Evolutionary conservation across 2,113 vertebrate genomes (phyloP), one percentile per base, ranked within the genome.

Genomic region (Sarotherodon lohbergeri): DNA sequence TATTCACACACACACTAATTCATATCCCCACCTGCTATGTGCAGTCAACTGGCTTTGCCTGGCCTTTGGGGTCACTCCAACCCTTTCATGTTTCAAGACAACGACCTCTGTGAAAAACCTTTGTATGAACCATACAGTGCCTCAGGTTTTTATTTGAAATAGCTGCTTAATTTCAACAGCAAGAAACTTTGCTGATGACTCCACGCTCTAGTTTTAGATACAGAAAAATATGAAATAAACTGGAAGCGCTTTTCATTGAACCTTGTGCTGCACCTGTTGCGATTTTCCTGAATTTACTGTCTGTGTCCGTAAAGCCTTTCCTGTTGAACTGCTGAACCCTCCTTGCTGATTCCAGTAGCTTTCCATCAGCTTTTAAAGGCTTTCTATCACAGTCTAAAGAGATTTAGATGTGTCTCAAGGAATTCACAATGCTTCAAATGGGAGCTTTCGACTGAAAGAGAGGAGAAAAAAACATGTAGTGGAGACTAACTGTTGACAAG

Each of bases 381-480:
- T 93, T 94, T 93, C 89, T 61, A 91, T 90, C 90, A 56, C 59
- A 89, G 91, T 81, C 84, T 86, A 84, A 90, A 91, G 91, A 94
- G 93, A 95, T 94, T 92, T 88, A 88, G 90, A 92, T 89, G 89
- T 89, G 89, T 92, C 90, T 91, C 39, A 83, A 91, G 90, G 84
- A 89, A 91, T 90, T 92, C 89, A 88, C 87, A 88, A 88, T 90
- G 76, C 81, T 41, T 92, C 81, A 90, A 88, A 91, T 88, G 17
- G 84, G 85, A 88, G 81, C 41, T 89, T 63, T 4, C 48, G 84
- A 91, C 34, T 91, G 78, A 91, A 88, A 85, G 81, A 57, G n/a
- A 81, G 34, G 43, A 29, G 32, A 43, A 29, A 71, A 86, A 84
- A 50, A 59, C 16, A 82, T 9, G 36, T 7, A 63, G 43, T 87